A percentile compares a stretch with the other conserved stretches of the same genome.
phyloP scores from a whole-genome alignment of 2,113 vertebrate species.

The Mobula hypostoma region DNA sequence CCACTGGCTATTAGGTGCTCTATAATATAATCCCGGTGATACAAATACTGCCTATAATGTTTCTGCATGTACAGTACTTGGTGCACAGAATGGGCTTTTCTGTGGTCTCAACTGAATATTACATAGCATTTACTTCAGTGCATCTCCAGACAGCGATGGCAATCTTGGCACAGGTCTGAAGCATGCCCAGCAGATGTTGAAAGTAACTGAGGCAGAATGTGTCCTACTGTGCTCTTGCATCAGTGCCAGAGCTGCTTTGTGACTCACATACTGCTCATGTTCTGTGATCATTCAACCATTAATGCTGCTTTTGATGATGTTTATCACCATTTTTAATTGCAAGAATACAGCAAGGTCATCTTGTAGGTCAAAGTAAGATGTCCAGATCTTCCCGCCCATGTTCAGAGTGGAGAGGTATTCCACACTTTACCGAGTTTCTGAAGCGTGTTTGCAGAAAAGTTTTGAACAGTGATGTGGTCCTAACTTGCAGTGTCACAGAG shows the following conservation, averaged over 20 bases:
- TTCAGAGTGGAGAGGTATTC: background rate
- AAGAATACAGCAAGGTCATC: background rate
- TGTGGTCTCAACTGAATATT: background rate
- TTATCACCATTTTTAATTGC: background rate
- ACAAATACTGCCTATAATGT: background rate
- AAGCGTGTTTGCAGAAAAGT: no score
- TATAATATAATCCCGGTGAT: no score
- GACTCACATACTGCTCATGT: background rate
- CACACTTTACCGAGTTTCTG: background rate
- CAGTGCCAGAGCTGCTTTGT: background rate
- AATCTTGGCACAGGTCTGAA: background rate
- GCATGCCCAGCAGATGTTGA: background rate
- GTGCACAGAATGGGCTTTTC: no score
- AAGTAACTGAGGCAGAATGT: background rate
- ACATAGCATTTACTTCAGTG: background rate
- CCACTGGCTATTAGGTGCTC: no score
- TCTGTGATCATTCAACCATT: background rate
- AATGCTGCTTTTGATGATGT: background rate
- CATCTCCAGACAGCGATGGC: background rate
- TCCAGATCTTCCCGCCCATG: background rate
- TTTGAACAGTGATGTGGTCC: no score
- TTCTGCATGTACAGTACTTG: background rate
- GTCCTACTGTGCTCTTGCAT: background rate
- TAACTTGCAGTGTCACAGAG: no score
- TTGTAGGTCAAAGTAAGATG: background rate